phyloP scores from a whole-genome alignment of 2,888 invertebrate genomes.

The Volucella bombylans region DNA sequence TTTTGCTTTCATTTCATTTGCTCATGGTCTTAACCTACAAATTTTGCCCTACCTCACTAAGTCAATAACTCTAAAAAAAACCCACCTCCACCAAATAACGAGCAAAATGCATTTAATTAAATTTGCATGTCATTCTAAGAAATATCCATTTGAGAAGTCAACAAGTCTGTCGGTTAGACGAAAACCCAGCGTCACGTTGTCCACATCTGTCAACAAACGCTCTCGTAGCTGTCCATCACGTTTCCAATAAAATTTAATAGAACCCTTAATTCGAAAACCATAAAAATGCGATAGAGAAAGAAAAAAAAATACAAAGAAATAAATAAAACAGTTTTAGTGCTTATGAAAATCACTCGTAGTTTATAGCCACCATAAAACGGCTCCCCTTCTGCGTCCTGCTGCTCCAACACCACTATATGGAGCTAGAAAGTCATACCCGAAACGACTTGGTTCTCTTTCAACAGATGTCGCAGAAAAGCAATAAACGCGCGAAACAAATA shows the following conservation, averaged over 20 bases:
- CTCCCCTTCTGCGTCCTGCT: neutral
- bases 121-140: neutral
- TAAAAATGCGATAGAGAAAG: no score
- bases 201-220: neutral
- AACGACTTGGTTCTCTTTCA: neutral
- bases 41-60: no score
- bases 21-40: no score
- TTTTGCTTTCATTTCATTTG: no score
- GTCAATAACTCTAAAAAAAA: no score
- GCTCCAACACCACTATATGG: neutral
- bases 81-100: no score
- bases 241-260: constrained; percentile 36
- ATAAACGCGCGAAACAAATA: constrained; percentile 43
- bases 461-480: constrained; percentile 49
- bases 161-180: neutral
- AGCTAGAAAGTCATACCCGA: neutral
- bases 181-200: neutral
- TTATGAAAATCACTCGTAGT: constrained; percentile 44
- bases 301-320: neutral
- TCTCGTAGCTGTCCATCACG: neutral
- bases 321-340: constrained; percentile 14
- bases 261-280: constrained; percentile 12
- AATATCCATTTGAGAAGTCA: constrained; percentile 19
- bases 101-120: neutral
- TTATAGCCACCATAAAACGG: constrained; percentile 31